Conservation (phyloP, 2,113 vertebrate species). For the Lanius ludovicianus region DNA sequence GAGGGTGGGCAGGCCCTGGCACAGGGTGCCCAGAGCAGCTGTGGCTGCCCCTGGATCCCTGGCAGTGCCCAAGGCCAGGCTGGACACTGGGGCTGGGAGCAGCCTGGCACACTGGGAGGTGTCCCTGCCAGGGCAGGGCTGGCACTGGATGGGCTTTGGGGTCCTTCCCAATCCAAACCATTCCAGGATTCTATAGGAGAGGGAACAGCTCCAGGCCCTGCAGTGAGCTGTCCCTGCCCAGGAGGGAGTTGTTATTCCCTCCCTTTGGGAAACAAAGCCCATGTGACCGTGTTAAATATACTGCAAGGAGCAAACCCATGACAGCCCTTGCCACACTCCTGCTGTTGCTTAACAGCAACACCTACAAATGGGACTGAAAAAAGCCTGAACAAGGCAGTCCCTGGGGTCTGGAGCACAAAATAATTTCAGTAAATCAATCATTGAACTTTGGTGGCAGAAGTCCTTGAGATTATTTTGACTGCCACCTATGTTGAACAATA, state of each 20-base stretch:
- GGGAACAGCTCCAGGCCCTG: not conserved
- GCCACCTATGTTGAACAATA: not conserved
- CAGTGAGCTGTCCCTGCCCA: not conserved
- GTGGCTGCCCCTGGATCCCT: not conserved
- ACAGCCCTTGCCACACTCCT: not conserved
- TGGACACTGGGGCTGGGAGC: not conserved
- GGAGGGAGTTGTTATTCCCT: not conserved
- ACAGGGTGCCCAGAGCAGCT: not conserved
- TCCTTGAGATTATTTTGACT: not conserved
- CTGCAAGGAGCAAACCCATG: not conserved
- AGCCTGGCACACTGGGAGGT: not conserved
- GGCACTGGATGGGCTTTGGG: not conserved
- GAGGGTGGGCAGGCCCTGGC: not conserved
- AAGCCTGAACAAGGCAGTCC: not conserved
- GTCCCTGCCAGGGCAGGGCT: not conserved
- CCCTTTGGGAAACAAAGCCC: not conserved
- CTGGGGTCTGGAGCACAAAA: not conserved
- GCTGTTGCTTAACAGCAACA: not conserved
- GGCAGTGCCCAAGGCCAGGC: not conserved
- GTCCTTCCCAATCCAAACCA: accelerated
- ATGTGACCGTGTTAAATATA: constrained; percentile 1
- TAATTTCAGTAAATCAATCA: not conserved
- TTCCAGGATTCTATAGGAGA: not conserved
- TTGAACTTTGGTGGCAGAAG: not conserved
- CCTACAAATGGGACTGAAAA: not conserved